These are phyloP conservation scores for Periphyllus acericola DNA, from an alignment of 2,888 invertebrate species.

Conservation along the genomic window DNA sequence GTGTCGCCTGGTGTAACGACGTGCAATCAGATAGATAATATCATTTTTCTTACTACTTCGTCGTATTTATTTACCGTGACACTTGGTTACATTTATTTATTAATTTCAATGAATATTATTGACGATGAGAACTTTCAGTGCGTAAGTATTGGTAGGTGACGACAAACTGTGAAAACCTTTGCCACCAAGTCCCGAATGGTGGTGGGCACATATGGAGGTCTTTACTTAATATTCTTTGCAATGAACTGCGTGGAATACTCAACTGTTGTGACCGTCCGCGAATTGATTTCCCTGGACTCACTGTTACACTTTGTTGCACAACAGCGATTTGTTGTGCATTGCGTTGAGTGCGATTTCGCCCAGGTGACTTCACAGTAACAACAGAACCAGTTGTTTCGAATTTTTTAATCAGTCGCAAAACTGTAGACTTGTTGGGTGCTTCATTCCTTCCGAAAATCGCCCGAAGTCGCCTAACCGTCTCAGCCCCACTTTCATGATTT, in stretches of 20 bases:
- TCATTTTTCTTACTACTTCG: too few species aligned
- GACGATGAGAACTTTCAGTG: too few species aligned
- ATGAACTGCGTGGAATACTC: slow-evolving; percentile 11
- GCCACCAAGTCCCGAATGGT: too few species aligned
- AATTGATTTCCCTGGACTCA: neutral
- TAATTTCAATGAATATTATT: too few species aligned
- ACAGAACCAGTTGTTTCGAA: slow-evolving; percentile 30
- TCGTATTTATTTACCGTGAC: too few species aligned
- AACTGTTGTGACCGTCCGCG: neutral
- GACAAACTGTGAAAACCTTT: too few species aligned
- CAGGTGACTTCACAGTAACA: neutral
- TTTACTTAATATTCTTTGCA: neutral
- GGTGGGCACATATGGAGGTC: neutral
- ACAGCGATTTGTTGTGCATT: neutral
- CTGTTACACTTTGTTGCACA: neutral
- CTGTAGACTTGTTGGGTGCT: slow-evolving; percentile 16
- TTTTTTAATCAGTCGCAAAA: neutral
- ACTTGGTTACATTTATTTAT: too few species aligned
- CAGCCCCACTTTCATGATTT: neutral
- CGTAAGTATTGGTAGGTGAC: too few species aligned
- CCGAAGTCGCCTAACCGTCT: neutral
- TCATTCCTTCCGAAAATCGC: slow-evolving; percentile 5
- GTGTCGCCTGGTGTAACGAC: too few species aligned
- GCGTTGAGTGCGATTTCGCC: neutral
- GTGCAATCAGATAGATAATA: too few species aligned